phyloP scores from a whole-genome alignment of 2,888 invertebrate genomes.

The Drosophila dives region DNA sequence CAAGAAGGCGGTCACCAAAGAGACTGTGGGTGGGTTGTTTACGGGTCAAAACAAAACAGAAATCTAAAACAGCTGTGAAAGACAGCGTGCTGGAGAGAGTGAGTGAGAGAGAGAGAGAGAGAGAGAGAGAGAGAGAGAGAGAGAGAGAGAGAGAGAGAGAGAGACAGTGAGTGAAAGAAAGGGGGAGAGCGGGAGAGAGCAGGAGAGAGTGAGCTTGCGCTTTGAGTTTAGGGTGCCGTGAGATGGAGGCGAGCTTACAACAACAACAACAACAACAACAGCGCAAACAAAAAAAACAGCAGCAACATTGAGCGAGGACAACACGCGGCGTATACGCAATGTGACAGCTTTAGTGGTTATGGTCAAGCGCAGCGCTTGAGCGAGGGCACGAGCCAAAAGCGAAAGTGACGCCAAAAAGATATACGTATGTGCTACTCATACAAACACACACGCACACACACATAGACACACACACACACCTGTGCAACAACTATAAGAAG shows the following conservation, averaged over 20 bases:
- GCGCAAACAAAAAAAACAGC: conserved; percentile 19
- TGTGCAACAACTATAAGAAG: conserved; percentile 40
- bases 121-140: background rate
- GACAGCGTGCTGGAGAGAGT: background rate
- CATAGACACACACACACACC: conserved; percentile 39
- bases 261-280: background rate
- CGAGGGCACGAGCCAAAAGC: conserved; percentile 66
- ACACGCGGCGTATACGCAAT: conserved; percentile 80
- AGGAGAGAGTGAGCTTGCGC: conserved; percentile 15
- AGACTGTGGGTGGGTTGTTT: conserved; percentile 38
- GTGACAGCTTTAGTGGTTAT: conserved; percentile 81
- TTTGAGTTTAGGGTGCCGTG: background rate
- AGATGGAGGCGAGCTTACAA: conserved; percentile 27
- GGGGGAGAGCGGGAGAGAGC: conserved; percentile 4
- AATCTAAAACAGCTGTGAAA: conserved; percentile 63
- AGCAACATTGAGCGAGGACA: conserved; percentile 58
- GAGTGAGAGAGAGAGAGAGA: background rate
- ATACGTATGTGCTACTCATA: conserved; percentile 27
- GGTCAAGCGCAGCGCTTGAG: conserved; percentile 80
- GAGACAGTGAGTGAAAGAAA: too few species aligned
- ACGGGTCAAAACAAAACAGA: conserved; percentile 69
- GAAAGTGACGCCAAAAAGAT: conserved; percentile 66
- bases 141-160: conserved; percentile 1
- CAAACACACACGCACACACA: background rate
- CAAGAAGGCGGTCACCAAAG: background rate